These are phyloP conservation scores for Aramus guarauna DNA, from an alignment of 2,113 vertebrate species.

Conservation along the genomic window DNA sequence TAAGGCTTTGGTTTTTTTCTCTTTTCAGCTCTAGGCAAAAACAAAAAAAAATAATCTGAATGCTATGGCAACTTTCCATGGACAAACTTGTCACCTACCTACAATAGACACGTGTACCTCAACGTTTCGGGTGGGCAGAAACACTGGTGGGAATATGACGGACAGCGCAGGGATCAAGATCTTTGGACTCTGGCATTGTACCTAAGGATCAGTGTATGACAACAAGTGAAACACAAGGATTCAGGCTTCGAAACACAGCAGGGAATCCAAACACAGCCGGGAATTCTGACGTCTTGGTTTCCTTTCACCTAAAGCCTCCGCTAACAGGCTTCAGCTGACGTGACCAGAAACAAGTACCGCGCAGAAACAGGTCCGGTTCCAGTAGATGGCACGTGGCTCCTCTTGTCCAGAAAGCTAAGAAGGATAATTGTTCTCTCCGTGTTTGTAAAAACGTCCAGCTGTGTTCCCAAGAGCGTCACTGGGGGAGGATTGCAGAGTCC, in stretches of 20 bases:
- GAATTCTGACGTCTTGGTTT: neutral
- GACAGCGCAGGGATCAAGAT: neutral
- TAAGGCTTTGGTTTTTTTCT: neutral
- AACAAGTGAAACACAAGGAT: neutral
- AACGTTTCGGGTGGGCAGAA: neutral
- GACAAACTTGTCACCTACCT: neutral
- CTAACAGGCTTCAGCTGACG: neutral
- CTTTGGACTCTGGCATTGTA: neutral
- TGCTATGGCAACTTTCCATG: neutral
- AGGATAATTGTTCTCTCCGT: neutral
- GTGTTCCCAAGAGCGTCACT: neutral
- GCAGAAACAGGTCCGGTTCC: neutral
- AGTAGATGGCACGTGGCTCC: neutral
- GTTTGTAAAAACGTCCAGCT: neutral
- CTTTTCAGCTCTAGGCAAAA: neutral
- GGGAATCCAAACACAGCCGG: neutral
- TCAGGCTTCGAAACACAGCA: neutral
- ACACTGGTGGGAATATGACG: neutral
- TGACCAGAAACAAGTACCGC: neutral
- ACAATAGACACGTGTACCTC: neutral
- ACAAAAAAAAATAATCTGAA: neutral
- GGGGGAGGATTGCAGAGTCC: neutral
- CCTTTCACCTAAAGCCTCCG: neutral
- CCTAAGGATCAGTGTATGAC: fast-evolving
- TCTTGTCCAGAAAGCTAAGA: neutral